These are phyloP conservation scores for Parochlus steinenii DNA, from an alignment of 2,888 invertebrate genomes.

Conservation along the genomic window DNA sequence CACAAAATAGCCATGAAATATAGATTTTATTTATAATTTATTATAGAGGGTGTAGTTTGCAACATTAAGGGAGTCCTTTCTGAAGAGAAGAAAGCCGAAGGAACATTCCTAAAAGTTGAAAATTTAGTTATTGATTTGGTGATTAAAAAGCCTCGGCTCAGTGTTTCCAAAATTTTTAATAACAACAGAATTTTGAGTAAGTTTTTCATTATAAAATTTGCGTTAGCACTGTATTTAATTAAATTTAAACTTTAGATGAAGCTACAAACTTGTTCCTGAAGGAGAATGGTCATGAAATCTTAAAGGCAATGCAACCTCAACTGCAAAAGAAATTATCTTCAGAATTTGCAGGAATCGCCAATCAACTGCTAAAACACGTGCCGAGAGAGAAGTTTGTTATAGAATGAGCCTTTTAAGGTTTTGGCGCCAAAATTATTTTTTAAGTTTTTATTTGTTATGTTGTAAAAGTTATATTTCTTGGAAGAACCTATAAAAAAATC, in stretches of 20 bases:
- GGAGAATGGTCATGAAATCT: slow-evolving; percentile 50
- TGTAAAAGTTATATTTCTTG: no score
- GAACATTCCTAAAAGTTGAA: slow-evolving; percentile 43
- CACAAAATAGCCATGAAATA: neutral
- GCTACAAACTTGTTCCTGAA: slow-evolving; percentile 53
- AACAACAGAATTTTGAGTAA: slow-evolving; percentile 53
- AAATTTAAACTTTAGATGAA: slow-evolving; percentile 39
- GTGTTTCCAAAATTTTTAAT: slow-evolving; percentile 47
- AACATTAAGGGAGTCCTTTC: slow-evolving; percentile 41
- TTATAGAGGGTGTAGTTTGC: slow-evolving; percentile 38
- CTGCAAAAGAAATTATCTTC: slow-evolving; percentile 43
- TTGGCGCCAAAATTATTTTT: no score
- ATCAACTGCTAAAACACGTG: slow-evolving; percentile 45
- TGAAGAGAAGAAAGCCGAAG: slow-evolving; percentile 28
- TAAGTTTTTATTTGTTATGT: no score
- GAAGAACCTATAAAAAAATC: no score
- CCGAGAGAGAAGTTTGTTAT: slow-evolving; percentile 42
- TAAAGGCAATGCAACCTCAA: slow-evolving; percentile 51
- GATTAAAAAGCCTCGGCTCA: slow-evolving; percentile 44
- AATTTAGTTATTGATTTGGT: slow-evolving; percentile 40
- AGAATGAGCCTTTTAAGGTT: slow-evolving; percentile 15
- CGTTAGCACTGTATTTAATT: no score
- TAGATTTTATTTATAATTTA: neutral
- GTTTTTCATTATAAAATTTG: no score
- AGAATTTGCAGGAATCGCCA: slow-evolving; percentile 45